These are phyloP conservation scores for Salvelinus namaycush DNA, from an alignment of 2,113 vertebrate genomes.

Conservation along the genomic window DNA sequence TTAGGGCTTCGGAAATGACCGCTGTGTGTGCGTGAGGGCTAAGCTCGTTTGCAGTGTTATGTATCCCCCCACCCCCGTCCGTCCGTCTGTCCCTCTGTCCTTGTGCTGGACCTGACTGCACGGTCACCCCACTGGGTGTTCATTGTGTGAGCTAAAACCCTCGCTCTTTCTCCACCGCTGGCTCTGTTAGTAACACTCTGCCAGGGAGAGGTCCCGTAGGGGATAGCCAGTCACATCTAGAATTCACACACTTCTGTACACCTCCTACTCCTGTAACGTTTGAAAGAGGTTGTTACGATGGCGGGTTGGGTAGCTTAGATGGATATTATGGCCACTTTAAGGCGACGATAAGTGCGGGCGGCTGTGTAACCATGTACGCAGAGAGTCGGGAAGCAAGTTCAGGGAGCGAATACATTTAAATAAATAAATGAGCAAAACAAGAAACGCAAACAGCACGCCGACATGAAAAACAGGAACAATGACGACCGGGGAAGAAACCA, in stretches of 20 bases:
- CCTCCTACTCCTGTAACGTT: slow-evolving; percentile 41
- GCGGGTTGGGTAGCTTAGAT: not conserved
- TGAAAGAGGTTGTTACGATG: slow-evolving; percentile 17
- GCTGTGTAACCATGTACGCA: no score
- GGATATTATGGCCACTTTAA: not conserved
- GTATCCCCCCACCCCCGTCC: not conserved
- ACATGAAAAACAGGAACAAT: no score
- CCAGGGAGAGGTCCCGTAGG: slow-evolving; percentile 13
- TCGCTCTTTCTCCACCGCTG: not conserved
- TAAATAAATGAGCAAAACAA: no score
- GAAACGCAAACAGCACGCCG: no score
- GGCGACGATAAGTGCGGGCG: not conserved
- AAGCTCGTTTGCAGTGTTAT: slow-evolving; percentile 14
- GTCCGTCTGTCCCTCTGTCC: not conserved
- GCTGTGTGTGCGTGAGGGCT: slow-evolving; percentile 15
- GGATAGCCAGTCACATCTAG: slow-evolving; percentile 31
- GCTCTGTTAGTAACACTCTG: slow-evolving; percentile 3
- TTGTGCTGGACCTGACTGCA: slow-evolving; percentile 26
- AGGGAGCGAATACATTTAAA: no score
- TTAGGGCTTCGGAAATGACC: slow-evolving; percentile 10
- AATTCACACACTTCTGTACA: slow-evolving; percentile 37
- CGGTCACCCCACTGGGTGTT: slow-evolving; percentile 22
- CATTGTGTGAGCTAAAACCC: not conserved
- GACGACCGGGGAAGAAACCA: no score
- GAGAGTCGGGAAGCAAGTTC: no score